A percentile compares a stretch with the other conserved stretches of the same genome.
phyloP scores from a whole-genome alignment of 2,797 vertebrate genomes.

The Sternarchorhynchus goeldii region DNA sequence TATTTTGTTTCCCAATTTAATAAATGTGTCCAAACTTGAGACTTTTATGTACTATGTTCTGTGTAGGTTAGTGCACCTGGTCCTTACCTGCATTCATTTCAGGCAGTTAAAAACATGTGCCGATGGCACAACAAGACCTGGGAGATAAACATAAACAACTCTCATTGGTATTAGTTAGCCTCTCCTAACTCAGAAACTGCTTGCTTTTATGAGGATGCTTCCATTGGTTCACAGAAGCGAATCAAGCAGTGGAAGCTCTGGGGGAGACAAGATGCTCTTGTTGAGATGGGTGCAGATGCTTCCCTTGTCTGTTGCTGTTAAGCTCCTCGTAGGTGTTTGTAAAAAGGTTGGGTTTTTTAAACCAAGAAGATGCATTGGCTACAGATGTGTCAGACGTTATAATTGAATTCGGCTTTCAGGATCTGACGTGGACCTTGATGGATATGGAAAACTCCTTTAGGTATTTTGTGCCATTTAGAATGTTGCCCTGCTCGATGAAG shows the following conservation, averaged over 20 bases:
- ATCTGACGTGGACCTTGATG: not conserved
- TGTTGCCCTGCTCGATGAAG: slow-evolving; percentile 23
- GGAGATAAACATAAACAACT: not conserved
- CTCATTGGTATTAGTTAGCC: not conserved
- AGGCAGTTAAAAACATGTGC: not conserved
- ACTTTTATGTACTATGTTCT: too few species aligned
- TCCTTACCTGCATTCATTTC: not conserved
- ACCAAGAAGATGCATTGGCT: too few species aligned
- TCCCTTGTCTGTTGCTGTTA: too few species aligned
- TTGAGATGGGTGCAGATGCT: not conserved
- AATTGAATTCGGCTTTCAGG: not conserved
- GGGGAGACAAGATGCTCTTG: not conserved
- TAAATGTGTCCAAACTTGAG: not conserved
- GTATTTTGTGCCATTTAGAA: not conserved
- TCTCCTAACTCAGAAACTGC: not conserved
- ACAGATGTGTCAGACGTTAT: not conserved
- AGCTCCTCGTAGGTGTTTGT: not conserved
- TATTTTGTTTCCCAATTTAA: not conserved
- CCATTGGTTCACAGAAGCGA: not conserved
- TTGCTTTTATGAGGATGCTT: slow-evolving; percentile 3
- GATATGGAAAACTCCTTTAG: too few species aligned
- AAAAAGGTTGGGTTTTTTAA: not conserved
- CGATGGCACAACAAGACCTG: not conserved
- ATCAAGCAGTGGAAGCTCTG: slow-evolving; percentile 6
- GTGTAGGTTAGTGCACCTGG: not conserved